Base-by-base conservation (phyloP, 2,888 invertebrate species). In the Parnassius glacialis region DNA sequence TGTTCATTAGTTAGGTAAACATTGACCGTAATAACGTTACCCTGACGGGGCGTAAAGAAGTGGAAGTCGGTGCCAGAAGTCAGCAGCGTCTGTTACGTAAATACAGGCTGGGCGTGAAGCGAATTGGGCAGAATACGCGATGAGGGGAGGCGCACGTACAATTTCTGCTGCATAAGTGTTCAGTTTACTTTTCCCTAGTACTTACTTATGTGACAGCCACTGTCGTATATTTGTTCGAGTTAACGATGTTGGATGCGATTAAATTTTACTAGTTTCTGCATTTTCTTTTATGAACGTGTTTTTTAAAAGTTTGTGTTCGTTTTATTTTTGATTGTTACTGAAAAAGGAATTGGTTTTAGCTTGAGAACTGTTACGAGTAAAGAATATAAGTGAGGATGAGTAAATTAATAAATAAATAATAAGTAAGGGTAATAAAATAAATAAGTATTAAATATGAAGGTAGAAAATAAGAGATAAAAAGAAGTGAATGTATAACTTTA, bases 121-220 rank as follows among this genome's bases (percentile, higher is more conserved):
- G 87, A 85, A 85, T 89, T 81, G 87, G 84, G 84, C 84, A 79
- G 88, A 90, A 89, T 88, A 89, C 84, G 80, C 80, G 86, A 89
- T 88, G 85, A 89, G 88, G 85, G 83, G 84, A 76, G 83, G 78
- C 81, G 81, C 77, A 78, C 80, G 80, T 78, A 78, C 80, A 80
- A 79, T 83, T 81, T 81, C 79, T 82, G 76, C 78, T 79, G 78
- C 82, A 78, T 84, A 83, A 83, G 78, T 83, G 83, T 84, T 82
- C 85, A 84, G 75, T 84, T 84, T 83, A 82, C 79, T 77, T 79
- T 76, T 56, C 59, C 52, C 63, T 65, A 69, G 69, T 67, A 65
- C 67, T 65, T 67, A 65, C 67, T 65, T 72, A 64, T 70, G 70
- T 71, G 68, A 68, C 65, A 67, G 65, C 63, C 58, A 64, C 63